Evolutionary conservation across 1,140 invertebrate species (phyloP).

Genomic region (Pogonomyrmex barbatus): DNA sequence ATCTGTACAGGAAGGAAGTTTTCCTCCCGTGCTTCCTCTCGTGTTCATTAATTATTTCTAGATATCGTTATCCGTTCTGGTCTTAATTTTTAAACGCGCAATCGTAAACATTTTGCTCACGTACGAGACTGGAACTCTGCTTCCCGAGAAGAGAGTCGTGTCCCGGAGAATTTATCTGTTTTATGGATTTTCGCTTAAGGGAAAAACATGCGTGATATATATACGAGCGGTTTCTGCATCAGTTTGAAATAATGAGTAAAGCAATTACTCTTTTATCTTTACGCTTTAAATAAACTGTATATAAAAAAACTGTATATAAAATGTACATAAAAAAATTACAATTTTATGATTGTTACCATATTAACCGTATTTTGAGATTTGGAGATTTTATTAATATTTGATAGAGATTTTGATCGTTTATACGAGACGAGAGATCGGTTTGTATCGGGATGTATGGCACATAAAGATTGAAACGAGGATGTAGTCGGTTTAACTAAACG

Average conservation of each 20-base stretch:
- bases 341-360: too few species aligned
- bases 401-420: slow-evolving; percentile 53
- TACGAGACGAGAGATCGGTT: slow-evolving; percentile 6
- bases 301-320: too few species aligned
- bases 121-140: neutral
- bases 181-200: slow-evolving; percentile 12
- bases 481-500: slow-evolving; percentile 61
- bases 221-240: neutral
- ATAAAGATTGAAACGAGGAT: slow-evolving; percentile 6
- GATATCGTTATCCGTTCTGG: neutral
- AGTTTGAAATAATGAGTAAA: slow-evolving; percentile 6
- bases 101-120: slow-evolving; percentile 17
- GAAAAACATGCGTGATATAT: neutral
- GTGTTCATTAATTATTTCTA: slow-evolving; percentile 53
- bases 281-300: neutral
- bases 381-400: neutral
- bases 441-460: slow-evolving; percentile 12
- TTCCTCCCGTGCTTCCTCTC: neutral
- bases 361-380: too few species aligned
- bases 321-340: neutral
- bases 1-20: neutral
- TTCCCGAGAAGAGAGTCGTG: neutral
- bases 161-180: neutral
- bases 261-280: neutral
- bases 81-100: slow-evolving; percentile 38